Conservation (phyloP, 2,797 vertebrate genomes). For the Sternarchorhynchus goeldii region DNA sequence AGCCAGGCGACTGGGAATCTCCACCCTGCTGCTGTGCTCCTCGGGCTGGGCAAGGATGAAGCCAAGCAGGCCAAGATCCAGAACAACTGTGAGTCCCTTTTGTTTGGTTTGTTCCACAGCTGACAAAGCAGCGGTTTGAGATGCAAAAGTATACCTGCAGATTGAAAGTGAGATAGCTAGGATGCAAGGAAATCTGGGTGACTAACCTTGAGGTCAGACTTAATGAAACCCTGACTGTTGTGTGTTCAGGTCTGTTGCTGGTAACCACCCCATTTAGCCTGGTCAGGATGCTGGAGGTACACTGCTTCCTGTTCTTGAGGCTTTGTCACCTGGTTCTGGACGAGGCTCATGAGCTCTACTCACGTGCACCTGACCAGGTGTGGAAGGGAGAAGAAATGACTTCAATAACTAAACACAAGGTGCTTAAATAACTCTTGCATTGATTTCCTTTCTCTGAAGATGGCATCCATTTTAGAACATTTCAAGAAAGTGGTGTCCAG, state of each 20-base stretch:
- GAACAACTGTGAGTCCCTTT: conserved; percentile 78
- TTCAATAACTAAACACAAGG: no score
- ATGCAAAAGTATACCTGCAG: neutral
- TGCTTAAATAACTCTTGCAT: neutral
- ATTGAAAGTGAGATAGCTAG: neutral
- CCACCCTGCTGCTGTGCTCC: conserved; percentile 73
- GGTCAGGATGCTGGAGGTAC: conserved; percentile 77
- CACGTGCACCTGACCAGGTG: conserved; percentile 80
- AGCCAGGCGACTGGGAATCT: conserved; percentile 64
- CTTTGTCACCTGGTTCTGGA: conserved; percentile 88
- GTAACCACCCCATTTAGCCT: conserved; percentile 86
- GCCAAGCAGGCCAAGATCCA: conserved; percentile 76
- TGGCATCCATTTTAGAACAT: conserved; percentile 78
- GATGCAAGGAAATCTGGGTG: neutral
- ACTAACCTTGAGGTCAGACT: neutral
- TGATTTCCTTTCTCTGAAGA: conserved; percentile 66
- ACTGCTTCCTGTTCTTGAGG: conserved; percentile 78
- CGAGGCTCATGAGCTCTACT: conserved; percentile 79
- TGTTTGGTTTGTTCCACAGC: neutral
- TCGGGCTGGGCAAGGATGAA: conserved; percentile 81
- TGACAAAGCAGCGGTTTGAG: neutral
- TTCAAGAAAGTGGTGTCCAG: conserved; percentile 75
- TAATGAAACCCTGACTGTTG: neutral
- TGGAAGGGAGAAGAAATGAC: neutral
- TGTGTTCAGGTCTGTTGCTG: conserved; percentile 78